phyloP scores from a whole-genome alignment of 2,113 vertebrate genomes.

The Cervus canadensis region DNA sequence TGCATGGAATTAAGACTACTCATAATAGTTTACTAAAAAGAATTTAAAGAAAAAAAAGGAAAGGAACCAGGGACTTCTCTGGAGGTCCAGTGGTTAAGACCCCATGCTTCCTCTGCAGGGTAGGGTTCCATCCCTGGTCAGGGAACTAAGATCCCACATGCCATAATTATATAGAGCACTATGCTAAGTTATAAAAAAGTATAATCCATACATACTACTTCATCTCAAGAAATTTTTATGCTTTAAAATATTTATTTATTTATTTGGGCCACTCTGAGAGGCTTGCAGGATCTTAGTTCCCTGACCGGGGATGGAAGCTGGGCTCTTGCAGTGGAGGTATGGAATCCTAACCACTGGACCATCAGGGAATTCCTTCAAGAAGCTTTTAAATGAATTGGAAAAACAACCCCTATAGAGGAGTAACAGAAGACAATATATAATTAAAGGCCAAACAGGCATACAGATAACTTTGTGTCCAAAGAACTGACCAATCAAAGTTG shows the following conservation, averaged over 20 bases:
- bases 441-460: neutral
- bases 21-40: neutral
- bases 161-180: neutral
- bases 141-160: neutral
- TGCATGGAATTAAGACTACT: neutral
- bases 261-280: neutral
- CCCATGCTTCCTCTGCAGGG: neutral
- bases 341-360: neutral
- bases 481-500: neutral
- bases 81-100: neutral
- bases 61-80: neutral
- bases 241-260: neutral
- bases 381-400: neutral
- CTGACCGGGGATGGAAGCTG: neutral
- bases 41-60: neutral
- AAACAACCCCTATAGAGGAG: neutral
- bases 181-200: neutral
- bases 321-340: neutral
- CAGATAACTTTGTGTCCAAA: neutral
- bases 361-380: neutral
- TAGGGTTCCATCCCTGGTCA: neutral
- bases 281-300: neutral
- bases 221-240: neutral
- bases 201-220: neutral
- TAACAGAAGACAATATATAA: neutral